Evolutionary conservation across 2,797 vertebrate genomes (phyloP), one percentile per base, ranked within the genome.

Genomic region (Coregonus sp.): DNA sequence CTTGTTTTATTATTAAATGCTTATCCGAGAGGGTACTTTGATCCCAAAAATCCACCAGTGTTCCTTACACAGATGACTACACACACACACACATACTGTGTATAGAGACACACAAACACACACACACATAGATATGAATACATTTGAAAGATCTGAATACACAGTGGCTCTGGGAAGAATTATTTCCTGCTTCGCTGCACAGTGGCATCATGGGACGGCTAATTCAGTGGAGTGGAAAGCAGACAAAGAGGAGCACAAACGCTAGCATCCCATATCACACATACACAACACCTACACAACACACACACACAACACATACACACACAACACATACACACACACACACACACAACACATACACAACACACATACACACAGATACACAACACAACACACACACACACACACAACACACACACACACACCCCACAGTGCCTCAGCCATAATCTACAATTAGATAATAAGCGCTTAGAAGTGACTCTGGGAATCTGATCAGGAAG

Each of bases 171-270:
- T 81, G 78, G 86, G 86, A 89, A 88, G 88, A 78, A 84, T 89
- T 66, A 86, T 93, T 91, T 92, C 86, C 85, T 91, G 91, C 92
- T 92, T 90, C 82, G 82, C 84, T 93, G 91, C 91, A 79, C 89
- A 72, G 66, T 87, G 86, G 87, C 89, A 83, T 87, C 89, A 72
- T 82, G 87, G 87, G 92, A 88, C 86, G 87, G 82, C 70, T 85
- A 83, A 90, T 88, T 81, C 89, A 90, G 78, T 81, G 74, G 78
- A 87, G 88, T 91, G 88, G 85, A 93, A 94, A 91, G 80, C 86
- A 92, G 88, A 91, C 84, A 33, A 1, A 33, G 31, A 33, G 31
- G 31, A 33, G 3, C 31, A 33, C 31, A 33, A 33, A 33, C 31
- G 3, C 31, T 33, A 33, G 31, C 31, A 0, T 33, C 3, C 31